Percentiles rank a stretch among this genome's conserved stretches.
phyloP scores from a whole-genome alignment of 92 coral and sea anemone species.

The Porites rus region DNA sequence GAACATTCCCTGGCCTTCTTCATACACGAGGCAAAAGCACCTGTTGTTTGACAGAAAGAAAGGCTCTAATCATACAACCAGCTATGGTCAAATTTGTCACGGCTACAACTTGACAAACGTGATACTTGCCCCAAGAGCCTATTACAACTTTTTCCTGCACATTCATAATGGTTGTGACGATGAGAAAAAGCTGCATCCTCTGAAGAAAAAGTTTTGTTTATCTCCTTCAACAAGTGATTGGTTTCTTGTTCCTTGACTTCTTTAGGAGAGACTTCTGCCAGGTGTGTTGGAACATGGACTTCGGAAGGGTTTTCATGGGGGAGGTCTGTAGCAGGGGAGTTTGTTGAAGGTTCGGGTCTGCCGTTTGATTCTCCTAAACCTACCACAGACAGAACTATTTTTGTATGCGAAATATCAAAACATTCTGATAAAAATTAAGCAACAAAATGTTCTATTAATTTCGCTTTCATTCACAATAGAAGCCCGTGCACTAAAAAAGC shows the following conservation, averaged over 20 bases:
- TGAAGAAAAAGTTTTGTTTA: constrained; percentile 17
- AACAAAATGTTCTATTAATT: constrained; percentile 30
- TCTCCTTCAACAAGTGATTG: constrained; percentile 31
- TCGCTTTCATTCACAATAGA: constrained; percentile 28
- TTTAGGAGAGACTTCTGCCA: constrained; percentile 20
- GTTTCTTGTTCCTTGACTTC: constrained; percentile 37
- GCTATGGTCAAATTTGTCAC: constrained; percentile 27
- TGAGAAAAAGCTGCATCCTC: constrained; percentile 6
- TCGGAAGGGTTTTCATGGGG: constrained; percentile 30
- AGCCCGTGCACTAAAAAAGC: background rate
- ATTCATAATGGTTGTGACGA: no score
- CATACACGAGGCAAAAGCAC: constrained; percentile 54
- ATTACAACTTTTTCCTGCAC: background rate
- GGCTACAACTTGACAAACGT: constrained; percentile 42
- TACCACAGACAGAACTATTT: constrained; percentile 30
- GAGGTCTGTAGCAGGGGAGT: constrained; percentile 19
- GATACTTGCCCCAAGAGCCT: constrained; percentile 29
- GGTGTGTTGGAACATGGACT: constrained; percentile 22
- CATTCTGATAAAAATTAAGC: background rate
- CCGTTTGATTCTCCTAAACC: constrained; percentile 33
- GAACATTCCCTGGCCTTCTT: constrained; percentile 47
- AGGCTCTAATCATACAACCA: constrained; percentile 41
- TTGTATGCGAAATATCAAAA: constrained; percentile 5
- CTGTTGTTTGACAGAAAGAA: constrained; percentile 62
- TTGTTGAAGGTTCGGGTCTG: constrained; percentile 31